Percentiles rank a stretch among this genome's conserved stretches.
These are phyloP conservation scores for Troilus luridus DNA, from an alignment of 2,888 invertebrate genomes.

Conservation along the genomic window DNA sequence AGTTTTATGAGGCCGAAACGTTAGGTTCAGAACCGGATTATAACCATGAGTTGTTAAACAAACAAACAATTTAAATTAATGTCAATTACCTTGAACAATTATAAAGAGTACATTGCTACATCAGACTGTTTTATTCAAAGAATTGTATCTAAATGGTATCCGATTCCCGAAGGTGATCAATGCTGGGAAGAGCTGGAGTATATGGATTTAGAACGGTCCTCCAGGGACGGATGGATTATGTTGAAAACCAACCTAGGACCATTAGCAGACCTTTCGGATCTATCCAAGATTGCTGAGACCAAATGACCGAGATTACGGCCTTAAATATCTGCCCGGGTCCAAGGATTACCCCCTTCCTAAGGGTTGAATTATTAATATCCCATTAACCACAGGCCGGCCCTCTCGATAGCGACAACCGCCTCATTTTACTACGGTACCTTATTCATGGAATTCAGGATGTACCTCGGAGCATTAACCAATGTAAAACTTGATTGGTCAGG, in stretches of 20 bases:
- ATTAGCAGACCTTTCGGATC: conserved; percentile 9
- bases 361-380: conserved; percentile 46
- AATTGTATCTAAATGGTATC: neutral
- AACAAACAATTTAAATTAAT: neutral
- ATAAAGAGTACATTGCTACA: neutral
- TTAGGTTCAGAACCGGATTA: too few species aligned
- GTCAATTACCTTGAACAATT: neutral
- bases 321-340: conserved; percentile 44
- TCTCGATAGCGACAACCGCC: conserved; percentile 1
- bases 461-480: neutral
- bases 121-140: neutral
- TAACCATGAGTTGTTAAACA: too few species aligned
- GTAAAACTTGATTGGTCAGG: neutral
- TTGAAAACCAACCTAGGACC: conserved; percentile 46
- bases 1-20: too few species aligned
- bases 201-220: conserved; percentile 40
- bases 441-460: neutral
- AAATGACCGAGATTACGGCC: conserved; percentile 54
- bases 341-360: conserved; percentile 21
- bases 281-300: conserved; percentile 9
- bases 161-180: conserved; percentile 16
- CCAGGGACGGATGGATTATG: conserved; percentile 16
- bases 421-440: neutral
- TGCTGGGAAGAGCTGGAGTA: neutral
- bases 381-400: conserved; percentile 6